Base-by-base conservation (phyloP, 2,113 vertebrate species). In the Phycodurus eques region DNA sequence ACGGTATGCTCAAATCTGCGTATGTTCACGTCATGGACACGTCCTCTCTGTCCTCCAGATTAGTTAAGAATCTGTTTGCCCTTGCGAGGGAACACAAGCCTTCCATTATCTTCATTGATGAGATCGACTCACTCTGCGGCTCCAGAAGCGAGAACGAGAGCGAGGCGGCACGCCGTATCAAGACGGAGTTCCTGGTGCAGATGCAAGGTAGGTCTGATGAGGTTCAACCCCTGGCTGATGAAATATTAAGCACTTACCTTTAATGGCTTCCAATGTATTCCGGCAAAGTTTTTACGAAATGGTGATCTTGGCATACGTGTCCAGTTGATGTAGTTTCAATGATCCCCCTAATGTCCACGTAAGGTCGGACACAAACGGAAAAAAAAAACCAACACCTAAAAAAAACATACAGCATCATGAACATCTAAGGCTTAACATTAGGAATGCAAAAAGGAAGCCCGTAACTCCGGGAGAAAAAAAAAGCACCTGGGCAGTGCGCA, bases 21-120 rank as follows among this genome's bases (percentile, higher is more conserved):
- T 8, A 65, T 31, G 33, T 19, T 54, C 0, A 56, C 67, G 72
- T 77, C 5, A 33, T 72, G 1, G 77, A 75, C 11, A n/a, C 7
- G 3, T 72, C 2, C 15, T 0, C 19, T 72, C 35, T 80, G 42
- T 78, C 76, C 78, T 78, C 46, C 80, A 99, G 98, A 82, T 88
- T 98, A 85, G 97, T 98, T 79, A 99, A 99, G 91, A 98, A 94
- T 84, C 92, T 99, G 80, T 99, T 99, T 85, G 94, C 88, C 59
- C 94, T 99, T 72, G 98, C 97, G 53, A 92, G 98, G 88, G 95
- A 98, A 76, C 94, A 97, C 90, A 98, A 95, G 76, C 98, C 98
- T 70, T 98, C 98, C 14, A 99, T 99, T 84, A 99, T 99, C 83
- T 99, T 99, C 87, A 98, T 98, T 65, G 98, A 99, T 89, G 97